Conservation (phyloP, 1,140 invertebrate genomes). For the Pteromalus puparum region DNA sequence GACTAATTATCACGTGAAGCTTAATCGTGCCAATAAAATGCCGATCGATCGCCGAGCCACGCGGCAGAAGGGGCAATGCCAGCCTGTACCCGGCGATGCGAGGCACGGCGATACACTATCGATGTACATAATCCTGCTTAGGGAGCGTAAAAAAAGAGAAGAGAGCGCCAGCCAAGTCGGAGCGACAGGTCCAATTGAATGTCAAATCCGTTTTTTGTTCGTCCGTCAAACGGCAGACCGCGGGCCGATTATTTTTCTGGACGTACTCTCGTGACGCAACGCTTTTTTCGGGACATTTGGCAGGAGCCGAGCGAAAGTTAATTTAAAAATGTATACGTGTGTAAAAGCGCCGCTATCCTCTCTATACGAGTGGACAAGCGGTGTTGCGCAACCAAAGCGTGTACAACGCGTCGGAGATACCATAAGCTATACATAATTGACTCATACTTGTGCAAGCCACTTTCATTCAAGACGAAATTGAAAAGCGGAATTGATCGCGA, state of each 20-base stretch:
- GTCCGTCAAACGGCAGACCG: not conserved
- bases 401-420: not conserved
- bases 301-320: not conserved
- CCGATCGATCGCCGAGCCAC: too few species aligned
- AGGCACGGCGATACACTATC: not conserved
- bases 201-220: conserved; percentile 28
- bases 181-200: conserved; percentile 31
- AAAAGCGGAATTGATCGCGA: not conserved
- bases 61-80: too few species aligned
- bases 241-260: conserved; percentile 38
- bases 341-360: not conserved
- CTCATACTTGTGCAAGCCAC: not conserved
- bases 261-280: conserved; percentile 21
- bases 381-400: not conserved
- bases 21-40: too few species aligned
- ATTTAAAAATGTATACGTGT: not conserved
- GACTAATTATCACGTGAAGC: too few species aligned
- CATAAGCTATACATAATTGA: not conserved
- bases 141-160: conserved; percentile 27
- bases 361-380: too few species aligned
- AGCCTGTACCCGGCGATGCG: too few species aligned
- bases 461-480: not conserved
- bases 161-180: not conserved
- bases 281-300: conserved; percentile 7
- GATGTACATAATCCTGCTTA: conserved; percentile 20